Base-by-base conservation (phyloP, 2,113 vertebrate genomes). In the Arothron firmamentum region DNA sequence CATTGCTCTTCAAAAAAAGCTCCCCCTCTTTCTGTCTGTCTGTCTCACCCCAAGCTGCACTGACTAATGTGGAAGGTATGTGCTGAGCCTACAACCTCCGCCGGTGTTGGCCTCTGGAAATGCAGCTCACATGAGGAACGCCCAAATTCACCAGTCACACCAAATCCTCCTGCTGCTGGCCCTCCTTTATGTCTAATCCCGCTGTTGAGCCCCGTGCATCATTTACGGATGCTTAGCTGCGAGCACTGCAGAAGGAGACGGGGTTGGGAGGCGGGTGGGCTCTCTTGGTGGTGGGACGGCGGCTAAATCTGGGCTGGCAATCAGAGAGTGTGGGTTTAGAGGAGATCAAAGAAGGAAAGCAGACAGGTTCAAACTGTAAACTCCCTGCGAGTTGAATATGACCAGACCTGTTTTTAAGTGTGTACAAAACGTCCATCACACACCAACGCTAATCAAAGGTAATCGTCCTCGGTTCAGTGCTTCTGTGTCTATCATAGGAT, bases 21-120 rank as follows among this genome's bases (percentile, higher is more conserved):
- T 20, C 67, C 78, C 67, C 70, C 57, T 75, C 72, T 66, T 49
- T 51, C 62, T 77, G 62, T 71, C 62, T 77, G 62, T 71, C 77
- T 65, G 74, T 80, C 70, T 67, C 68, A 61, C 61, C 70, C 68
- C 62, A 53, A 72, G 71, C 72, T 6, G 70, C 46, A 62, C 78
- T 87, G 84, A 88, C 84, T 90, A 83, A 90, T 81, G 75, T 78
- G 85, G 87, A 90, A 90, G 86, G 83, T 88, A 90, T 90, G 82
- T 89, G 88, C 88, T 89, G 87, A 89, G 82, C 72, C 45, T 82
- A 86, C 84, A 87, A 72, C 78, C 85, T 85, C 72, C 50, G 56
- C 75, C 56, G 60, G 52, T 62, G 60, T 66, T 74, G 74, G 85
- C 75, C 80, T 85, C 84, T 85, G 86, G 82, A 89, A 90, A 90